Conservation (phyloP, 2,113 vertebrate species). For the Calidris pygmaea region DNA sequence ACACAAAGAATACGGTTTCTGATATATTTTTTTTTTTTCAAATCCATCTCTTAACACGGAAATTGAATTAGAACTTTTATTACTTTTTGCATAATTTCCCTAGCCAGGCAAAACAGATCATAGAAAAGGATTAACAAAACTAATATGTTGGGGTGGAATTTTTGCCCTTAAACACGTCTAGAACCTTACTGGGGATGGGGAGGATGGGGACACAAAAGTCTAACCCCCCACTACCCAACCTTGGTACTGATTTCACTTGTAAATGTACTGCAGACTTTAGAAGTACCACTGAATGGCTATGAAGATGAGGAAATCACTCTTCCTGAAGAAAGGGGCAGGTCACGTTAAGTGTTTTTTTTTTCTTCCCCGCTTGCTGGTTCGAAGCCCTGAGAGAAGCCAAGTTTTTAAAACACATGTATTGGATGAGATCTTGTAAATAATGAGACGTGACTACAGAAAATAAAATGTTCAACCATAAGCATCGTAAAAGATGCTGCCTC, state of each 20-base stretch:
- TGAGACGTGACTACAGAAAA: background rate
- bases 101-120: background rate
- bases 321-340: background rate
- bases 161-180: background rate
- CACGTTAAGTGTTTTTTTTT: fast-evolving
- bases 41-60: slow-evolving; percentile 38
- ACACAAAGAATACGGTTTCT: slow-evolving; percentile 57
- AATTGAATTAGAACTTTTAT: slow-evolving; percentile 69
- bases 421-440: background rate
- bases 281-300: background rate
- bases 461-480: background rate
- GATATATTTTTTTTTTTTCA: background rate
- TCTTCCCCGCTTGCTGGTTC: background rate
- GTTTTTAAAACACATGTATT: background rate
- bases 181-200: background rate
- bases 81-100: slow-evolving; percentile 56
- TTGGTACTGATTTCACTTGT: background rate
- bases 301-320: background rate
- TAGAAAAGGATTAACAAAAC: slow-evolving; percentile 8
- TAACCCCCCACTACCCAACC: background rate
- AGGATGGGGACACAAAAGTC: background rate
- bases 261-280: background rate
- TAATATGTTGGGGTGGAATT: background rate
- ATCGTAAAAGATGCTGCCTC: background rate
- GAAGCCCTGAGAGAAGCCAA: background rate